Conservation (phyloP, 1,140 invertebrate species). For the Drosophila kanapiae region DNA sequence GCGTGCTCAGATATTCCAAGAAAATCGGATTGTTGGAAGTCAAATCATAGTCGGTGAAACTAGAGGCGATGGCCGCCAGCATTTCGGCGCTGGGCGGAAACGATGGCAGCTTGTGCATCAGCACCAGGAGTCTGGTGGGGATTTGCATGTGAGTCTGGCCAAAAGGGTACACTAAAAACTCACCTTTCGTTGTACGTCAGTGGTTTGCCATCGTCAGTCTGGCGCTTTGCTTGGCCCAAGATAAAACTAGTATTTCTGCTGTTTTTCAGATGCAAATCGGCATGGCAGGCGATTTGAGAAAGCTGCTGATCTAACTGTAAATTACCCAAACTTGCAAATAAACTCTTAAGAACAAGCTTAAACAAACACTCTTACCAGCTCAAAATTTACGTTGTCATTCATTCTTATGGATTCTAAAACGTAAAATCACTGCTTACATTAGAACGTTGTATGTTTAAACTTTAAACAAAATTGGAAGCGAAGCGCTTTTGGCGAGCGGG, state of each 20-base stretch:
- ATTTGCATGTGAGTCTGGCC: not conserved
- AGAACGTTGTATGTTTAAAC: not conserved
- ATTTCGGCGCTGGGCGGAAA: conserved; percentile 55
- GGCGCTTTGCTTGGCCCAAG: not conserved
- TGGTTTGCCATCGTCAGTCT: not conserved
- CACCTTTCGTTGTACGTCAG: not conserved
- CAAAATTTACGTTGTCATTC: conserved; percentile 3
- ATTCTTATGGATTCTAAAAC: not conserved
- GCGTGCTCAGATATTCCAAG: conserved; percentile 28
- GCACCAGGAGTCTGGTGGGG: conserved; percentile 31
- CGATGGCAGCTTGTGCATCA: conserved; percentile 23
- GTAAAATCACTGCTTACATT: not conserved
- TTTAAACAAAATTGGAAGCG: not conserved
- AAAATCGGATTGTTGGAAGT: conserved; percentile 15
- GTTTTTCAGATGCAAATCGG: too few species aligned
- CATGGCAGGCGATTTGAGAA: not conserved
- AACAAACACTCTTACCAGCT: conserved; percentile 16
- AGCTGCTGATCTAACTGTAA: conserved; percentile 38
- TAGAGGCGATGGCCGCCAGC: conserved; percentile 25
- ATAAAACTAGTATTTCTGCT: not conserved
- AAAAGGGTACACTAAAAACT: not conserved
- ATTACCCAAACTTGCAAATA: not conserved
- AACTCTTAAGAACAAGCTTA: too few species aligned
- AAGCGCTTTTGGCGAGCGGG: not conserved
- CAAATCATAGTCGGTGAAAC: conserved; percentile 46